phyloP scores from a whole-genome alignment of 2,797 vertebrate genomes.

The Paguma larvata region DNA sequence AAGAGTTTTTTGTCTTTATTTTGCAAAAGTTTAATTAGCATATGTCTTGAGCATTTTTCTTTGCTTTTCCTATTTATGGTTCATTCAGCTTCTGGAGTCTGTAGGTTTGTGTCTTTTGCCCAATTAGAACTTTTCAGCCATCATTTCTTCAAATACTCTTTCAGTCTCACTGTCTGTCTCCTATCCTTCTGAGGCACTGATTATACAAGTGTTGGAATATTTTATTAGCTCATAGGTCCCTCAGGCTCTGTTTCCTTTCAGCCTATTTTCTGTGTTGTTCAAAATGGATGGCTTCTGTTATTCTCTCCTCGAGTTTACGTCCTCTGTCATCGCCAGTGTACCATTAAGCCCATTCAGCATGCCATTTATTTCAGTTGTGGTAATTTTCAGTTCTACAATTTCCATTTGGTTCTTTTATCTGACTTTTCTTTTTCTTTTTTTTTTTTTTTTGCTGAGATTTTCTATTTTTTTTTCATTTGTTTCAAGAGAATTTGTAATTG shows the following conservation, averaged over 20 bases:
- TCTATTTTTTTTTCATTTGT: conserved; percentile 62
- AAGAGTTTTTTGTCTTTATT: conserved; percentile 3
- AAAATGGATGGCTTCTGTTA: conserved; percentile 16
- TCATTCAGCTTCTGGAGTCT: background rate
- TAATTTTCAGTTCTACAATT: conserved; percentile 67
- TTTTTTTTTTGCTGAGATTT: conserved; percentile 58
- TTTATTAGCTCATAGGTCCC: background rate
- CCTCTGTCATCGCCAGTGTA: background rate
- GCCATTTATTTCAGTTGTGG: conserved; percentile 39
- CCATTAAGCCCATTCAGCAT: conserved; percentile 56
- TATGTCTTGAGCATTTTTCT: background rate
- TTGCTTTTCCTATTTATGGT: background rate
- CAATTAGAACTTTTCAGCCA: conserved; percentile 38
- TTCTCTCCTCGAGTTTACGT: conserved; percentile 50
- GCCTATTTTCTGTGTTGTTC: conserved; percentile 29
- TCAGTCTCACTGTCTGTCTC: background rate
- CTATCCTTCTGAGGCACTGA: background rate
- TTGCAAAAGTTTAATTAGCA: conserved; percentile 17
- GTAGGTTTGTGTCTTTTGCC: background rate
- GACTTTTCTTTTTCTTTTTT: conserved; percentile 37
- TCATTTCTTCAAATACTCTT: conserved; percentile 45
- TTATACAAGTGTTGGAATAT: conserved; percentile 12
- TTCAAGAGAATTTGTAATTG: conserved; percentile 71
- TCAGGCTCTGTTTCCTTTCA: conserved; percentile 12
- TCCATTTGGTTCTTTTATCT: conserved; percentile 40